A percentile compares a stretch with the other conserved stretches of the same genome.
phyloP scores from a whole-genome alignment of 2,797 vertebrate species.

The Phaenicophaeus curvirostris region DNA sequence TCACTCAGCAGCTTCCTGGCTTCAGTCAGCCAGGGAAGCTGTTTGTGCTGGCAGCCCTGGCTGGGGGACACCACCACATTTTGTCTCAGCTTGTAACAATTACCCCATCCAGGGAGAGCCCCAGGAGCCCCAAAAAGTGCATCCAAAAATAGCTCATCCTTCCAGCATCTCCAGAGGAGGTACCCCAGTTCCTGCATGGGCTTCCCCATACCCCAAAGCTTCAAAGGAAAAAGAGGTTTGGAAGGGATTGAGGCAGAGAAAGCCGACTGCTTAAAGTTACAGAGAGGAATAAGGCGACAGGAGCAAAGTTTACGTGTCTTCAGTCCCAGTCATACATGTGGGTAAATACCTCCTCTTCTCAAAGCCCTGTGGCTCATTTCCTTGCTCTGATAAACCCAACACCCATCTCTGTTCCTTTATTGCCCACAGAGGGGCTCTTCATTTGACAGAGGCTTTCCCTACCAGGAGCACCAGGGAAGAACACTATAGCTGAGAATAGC shows the following conservation, averaged over 20 bases:
- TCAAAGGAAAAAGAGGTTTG: not conserved
- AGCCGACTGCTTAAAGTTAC: not conserved
- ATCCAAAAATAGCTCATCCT: not conserved
- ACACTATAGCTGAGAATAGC: not conserved
- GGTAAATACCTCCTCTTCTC: not conserved
- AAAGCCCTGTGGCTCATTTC: not conserved
- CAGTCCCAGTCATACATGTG: not conserved
- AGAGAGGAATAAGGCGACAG: not conserved
- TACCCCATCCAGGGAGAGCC: not conserved
- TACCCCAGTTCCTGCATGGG: not conserved
- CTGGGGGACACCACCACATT: rapidly evolving
- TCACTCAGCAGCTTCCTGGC: not conserved
- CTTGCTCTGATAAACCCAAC: not conserved
- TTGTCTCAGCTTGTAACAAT: not conserved
- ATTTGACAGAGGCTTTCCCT: not conserved
- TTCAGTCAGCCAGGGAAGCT: not conserved
- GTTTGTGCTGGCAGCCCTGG: not conserved
- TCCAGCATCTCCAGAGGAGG: not conserved
- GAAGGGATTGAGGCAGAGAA: not conserved
- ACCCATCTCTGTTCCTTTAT: not conserved
- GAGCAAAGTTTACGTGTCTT: not conserved
- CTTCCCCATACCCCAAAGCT: not conserved
- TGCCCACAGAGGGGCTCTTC: not conserved
- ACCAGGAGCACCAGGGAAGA: not conserved
- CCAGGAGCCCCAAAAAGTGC: not conserved